Base-by-base conservation (phyloP, 2,797 vertebrate genomes). In the Lacerta viridis region DNA sequence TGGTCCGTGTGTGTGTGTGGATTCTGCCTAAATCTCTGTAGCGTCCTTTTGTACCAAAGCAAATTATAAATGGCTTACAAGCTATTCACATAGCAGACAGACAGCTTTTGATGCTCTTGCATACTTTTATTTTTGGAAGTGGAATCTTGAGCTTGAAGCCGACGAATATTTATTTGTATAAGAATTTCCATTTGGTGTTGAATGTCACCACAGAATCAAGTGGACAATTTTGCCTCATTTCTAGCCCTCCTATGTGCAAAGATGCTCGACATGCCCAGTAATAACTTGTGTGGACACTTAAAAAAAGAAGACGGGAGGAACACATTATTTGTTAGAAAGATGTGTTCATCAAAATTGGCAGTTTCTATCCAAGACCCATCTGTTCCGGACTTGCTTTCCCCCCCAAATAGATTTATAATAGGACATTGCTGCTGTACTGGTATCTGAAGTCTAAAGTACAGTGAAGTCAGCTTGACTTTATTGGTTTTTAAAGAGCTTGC, bases 401-500 rank as follows among this genome's bases (percentile, higher is more conserved):
- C 43, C 43, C 20, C 18, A 46, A 33, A n/a, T 78, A 50, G 27
- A 3, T 79, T 80, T 80, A 66, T 68, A n/a, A 74, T 61, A 76
- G 23, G 36, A 50, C 7, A 64, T 23, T 29, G 17, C 13, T 59
- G 27, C 5, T 69, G 20, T 88, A 29, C 27, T 59, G 69, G 55
- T 72, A 59, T 36, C 36, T 41, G n/a, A 83, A 78, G 23, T 90
- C 55, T 36, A 7, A 75, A 77, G 77, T 85, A 41, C 43, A 46
- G 7, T 71, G 25, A 78, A 18, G 6, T 77, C 7, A 50, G 17
- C 13, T 15, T 61, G 77, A 20, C n/a, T n/a, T 5, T n/a, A 36
- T 66, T 29, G 6, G 27, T 64, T 80, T 79, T 55, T 25, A 79
- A 87, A 66, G 7, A 83, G 11, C 10, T 43, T 55, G 41, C 20